These are phyloP conservation scores for Notolepis coatsorum DNA, from an alignment of 2,797 vertebrate species.

Conservation along the genomic window DNA sequence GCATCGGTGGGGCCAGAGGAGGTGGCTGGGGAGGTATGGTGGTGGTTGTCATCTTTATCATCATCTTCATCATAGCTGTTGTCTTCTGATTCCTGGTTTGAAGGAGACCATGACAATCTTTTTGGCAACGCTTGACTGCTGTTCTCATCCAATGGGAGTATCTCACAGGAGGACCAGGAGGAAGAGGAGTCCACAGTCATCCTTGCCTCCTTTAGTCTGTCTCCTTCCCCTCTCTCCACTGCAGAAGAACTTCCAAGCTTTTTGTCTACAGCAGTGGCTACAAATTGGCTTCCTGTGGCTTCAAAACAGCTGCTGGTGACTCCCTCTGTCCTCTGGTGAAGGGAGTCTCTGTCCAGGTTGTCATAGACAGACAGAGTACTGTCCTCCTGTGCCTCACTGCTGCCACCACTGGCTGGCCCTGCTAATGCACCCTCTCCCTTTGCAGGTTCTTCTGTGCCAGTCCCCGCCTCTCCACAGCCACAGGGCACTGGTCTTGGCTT, in stretches of 20 bases:
- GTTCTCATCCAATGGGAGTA: conserved; percentile 66
- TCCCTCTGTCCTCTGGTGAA: conserved; percentile 6
- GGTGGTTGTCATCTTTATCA: conserved; percentile 27
- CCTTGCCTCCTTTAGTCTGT: conserved; percentile 28
- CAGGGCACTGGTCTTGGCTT: conserved; percentile 14
- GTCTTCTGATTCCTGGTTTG: conserved; percentile 19
- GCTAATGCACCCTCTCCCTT: background rate
- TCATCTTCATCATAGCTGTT: conserved; percentile 6
- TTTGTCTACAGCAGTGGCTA: conserved; percentile 1
- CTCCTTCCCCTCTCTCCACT: conserved; percentile 16
- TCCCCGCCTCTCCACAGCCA: conserved; percentile 57
- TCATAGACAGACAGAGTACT: conserved; percentile 79
- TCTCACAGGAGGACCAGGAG: conserved; percentile 80
- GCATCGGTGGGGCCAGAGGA: conserved; percentile 65
- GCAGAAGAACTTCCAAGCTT: no score
- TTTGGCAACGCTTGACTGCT: conserved; percentile 32
- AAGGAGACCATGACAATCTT: conserved; percentile 30
- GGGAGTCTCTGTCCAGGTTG: conserved; percentile 65
- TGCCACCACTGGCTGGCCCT: conserved; percentile 54
- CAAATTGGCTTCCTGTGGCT: background rate
- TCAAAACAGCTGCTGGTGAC: no score
- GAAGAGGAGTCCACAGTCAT: conserved; percentile 59
- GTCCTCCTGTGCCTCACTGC: conserved; percentile 74
- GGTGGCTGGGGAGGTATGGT: conserved; percentile 71
- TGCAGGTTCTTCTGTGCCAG: background rate